Percentiles rank a stretch among this genome's conserved stretches.
Conservation (phyloP, 64 coral and sea anemone genomes). For the Cladopsammia gracilis region DNA sequence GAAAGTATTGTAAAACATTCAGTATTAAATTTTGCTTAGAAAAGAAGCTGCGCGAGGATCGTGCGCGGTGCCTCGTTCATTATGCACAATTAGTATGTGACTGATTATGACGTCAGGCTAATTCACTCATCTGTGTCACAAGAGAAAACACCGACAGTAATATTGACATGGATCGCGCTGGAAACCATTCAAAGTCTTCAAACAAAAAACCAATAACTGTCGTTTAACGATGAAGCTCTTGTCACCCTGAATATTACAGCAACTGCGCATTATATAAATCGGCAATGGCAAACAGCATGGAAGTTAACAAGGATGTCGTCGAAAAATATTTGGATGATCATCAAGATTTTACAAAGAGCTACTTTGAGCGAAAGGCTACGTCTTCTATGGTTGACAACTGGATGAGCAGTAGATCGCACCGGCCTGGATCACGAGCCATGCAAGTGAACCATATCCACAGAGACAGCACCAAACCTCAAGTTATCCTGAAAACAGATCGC, state of each 20-base stretch:
- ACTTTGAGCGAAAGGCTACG: slow-evolving; percentile 89
- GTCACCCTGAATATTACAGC: neutral
- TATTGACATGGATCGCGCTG: slow-evolving; percentile 9
- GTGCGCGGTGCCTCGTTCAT: neutral
- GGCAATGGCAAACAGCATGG: neutral
- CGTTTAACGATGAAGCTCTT: neutral
- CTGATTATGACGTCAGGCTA: slow-evolving; percentile 26
- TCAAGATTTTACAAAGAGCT: slow-evolving; percentile 85
- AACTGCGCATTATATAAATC: neutral
- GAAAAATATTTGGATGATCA: slow-evolving; percentile 88
- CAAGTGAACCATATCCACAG: slow-evolving; percentile 72
- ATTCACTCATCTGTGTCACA: neutral
- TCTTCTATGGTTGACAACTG: slow-evolving; percentile 94
- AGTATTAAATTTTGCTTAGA: neutral
- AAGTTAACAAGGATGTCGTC: slow-evolving; percentile 77
- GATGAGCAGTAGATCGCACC: slow-evolving; percentile 86
- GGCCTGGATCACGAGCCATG: slow-evolving; percentile 82
- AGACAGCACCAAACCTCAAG: slow-evolving; percentile 44
- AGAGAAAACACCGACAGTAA: slow-evolving; percentile 7
- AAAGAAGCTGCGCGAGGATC: neutral
- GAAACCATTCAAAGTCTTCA: neutral
- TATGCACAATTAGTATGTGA: neutral
- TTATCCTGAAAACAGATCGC: slow-evolving; percentile 14
- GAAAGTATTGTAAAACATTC: no score
- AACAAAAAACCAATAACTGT: slow-evolving; percentile 29